These are phyloP conservation scores for Plagodis pulveraria DNA, from an alignment of 2,888 invertebrate species.

Conservation along the genomic window DNA sequence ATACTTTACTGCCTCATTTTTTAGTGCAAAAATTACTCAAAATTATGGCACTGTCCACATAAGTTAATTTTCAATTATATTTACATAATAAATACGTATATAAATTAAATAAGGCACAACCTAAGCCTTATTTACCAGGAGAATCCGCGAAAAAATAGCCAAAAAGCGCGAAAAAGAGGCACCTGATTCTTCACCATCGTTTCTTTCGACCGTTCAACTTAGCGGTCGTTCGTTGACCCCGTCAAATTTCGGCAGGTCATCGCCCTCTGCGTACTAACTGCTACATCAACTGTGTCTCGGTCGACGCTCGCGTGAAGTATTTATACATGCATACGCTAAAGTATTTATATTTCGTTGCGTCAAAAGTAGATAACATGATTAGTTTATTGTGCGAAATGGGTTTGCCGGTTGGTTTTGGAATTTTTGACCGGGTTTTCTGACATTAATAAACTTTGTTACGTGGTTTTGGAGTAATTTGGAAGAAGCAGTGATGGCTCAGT, in stretches of 20 bases:
- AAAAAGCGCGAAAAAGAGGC: constrained; percentile 24
- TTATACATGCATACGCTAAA: constrained; percentile 4
- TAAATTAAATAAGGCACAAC: not conserved
- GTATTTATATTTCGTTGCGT: constrained; percentile 13
- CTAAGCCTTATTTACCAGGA: not conserved
- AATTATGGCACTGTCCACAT: too few species aligned
- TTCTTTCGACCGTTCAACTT: constrained; percentile 52
- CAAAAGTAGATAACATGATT: not conserved
- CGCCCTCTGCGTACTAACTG: constrained; percentile 53
- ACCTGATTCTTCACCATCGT: constrained; percentile 10
- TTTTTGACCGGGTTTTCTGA: constrained; percentile 11
- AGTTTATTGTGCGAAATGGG: constrained; percentile 44
- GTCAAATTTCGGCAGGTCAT: constrained; percentile 69
- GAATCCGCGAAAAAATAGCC: constrained; percentile 13
- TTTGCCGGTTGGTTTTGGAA: too few species aligned
- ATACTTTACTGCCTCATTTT: too few species aligned
- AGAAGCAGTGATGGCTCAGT: not conserved
- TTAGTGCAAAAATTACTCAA: too few species aligned
- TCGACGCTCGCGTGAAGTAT: constrained; percentile 49
- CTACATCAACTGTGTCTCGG: constrained; percentile 36
- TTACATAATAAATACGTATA: too few species aligned
- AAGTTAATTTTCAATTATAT: too few species aligned
- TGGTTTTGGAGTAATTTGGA: not conserved
- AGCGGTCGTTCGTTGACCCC: constrained; percentile 71
- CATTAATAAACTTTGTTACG: not conserved